Conservation (phyloP, 2,113 vertebrate species). For the Suricata suricatta region DNA sequence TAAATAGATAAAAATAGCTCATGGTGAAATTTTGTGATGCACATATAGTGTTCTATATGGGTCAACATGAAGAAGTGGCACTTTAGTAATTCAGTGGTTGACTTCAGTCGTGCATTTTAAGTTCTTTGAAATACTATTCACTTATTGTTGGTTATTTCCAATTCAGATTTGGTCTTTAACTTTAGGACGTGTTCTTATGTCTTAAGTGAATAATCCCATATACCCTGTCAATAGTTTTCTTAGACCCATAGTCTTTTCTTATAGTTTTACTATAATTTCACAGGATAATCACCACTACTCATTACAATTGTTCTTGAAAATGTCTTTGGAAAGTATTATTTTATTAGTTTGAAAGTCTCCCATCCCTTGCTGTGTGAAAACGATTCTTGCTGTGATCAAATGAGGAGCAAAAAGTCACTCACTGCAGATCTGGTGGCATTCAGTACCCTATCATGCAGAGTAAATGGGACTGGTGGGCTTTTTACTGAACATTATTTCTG, state of each 20-base stretch:
- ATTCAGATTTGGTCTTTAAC: not conserved
- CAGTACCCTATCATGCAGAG: conserved; percentile 39
- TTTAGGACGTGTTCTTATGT: not conserved
- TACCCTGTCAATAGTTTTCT: not conserved
- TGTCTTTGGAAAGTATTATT: conserved; percentile 53
- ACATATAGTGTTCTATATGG: not conserved
- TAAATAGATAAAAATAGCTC: not conserved
- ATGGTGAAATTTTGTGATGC: not conserved
- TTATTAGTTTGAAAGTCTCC: conserved; percentile 44
- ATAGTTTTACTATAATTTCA: conserved; percentile 29
- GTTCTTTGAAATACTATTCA: not conserved
- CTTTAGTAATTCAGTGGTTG: not conserved
- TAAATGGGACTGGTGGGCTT: conserved; percentile 42
- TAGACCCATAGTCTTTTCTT: conserved; percentile 39
- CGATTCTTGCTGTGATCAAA: conserved; percentile 51
- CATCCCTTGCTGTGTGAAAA: conserved; percentile 42
- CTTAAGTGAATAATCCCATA: not conserved
- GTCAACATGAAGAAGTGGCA: not conserved
- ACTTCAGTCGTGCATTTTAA: not conserved
- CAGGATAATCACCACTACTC: conserved; percentile 23
- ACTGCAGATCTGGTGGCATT: not conserved
- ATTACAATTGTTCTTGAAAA: conserved; percentile 45
- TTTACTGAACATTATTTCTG: conserved; percentile 43
- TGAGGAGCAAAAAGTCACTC: conserved; percentile 58
- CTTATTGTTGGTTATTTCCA: not conserved